Evolutionary conservation across 2,888 invertebrate genomes (phyloP).

Genomic region (Fragum fragum): DNA sequence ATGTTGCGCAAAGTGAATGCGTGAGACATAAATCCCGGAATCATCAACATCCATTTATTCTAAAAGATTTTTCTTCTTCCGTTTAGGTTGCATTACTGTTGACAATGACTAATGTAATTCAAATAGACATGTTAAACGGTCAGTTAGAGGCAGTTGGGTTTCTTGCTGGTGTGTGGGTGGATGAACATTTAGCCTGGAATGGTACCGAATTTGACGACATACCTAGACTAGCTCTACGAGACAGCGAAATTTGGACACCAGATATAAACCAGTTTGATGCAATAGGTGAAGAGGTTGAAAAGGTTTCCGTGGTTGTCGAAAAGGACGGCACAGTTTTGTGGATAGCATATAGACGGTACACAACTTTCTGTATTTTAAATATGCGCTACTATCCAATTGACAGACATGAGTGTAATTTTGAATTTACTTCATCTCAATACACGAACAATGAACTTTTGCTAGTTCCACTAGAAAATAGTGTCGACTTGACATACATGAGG

Average conservation of each 20-base stretch:
- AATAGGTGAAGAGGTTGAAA: conserved; percentile 14
- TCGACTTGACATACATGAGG: not conserved
- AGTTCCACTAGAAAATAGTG: not conserved
- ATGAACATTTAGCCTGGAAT: conserved; percentile 5
- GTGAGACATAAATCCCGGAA: too few species aligned
- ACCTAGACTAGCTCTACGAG: not conserved
- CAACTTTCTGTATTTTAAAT: conserved; percentile 18
- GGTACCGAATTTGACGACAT: conserved; percentile 19
- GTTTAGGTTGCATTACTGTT: not conserved
- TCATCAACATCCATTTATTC: too few species aligned
- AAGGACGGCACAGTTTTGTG: conserved; percentile 2
- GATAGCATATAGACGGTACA: not conserved
- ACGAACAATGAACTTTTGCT: not conserved
- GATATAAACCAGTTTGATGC: conserved; percentile 17
- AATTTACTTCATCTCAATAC: conserved; percentile 15
- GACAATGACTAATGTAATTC: conserved; percentile 1
- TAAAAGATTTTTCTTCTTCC: too few species aligned
- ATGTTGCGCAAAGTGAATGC: too few species aligned
- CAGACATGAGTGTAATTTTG: conserved; percentile 19
- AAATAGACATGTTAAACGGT: conserved; percentile 28
- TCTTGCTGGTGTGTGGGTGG: not conserved
- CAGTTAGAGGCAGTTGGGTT: conserved; percentile 14
- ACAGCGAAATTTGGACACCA: conserved; percentile 7
- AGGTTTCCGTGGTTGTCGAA: not conserved
- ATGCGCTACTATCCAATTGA: conserved; percentile 30